Percentiles rank a stretch among this genome's conserved stretches.
These are phyloP conservation scores for Hemitrygon akajei DNA, from an alignment of 2,797 vertebrate species.

Conservation along the genomic window DNA sequence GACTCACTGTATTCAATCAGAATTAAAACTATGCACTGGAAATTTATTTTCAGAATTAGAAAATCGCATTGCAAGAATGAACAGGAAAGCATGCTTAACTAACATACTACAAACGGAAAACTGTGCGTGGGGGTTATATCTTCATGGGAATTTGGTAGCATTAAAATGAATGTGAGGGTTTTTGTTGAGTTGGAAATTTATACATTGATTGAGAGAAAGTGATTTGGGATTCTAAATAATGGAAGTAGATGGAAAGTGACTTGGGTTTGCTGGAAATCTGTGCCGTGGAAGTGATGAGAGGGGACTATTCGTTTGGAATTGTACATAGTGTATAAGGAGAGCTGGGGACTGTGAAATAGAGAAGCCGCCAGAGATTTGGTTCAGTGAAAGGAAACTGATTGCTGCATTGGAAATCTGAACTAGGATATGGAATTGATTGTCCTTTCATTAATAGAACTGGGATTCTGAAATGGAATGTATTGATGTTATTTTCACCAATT, in stretches of 20 bases:
- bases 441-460: neutral
- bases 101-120: neutral
- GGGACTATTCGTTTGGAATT: neutral
- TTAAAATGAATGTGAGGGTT: neutral
- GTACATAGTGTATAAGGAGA: neutral
- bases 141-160: neutral
- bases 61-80: neutral
- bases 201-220: neutral
- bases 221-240: neutral
- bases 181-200: neutral
- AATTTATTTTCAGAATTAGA: neutral
- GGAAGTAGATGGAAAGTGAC: constrained; percentile 14
- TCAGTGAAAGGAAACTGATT: neutral
- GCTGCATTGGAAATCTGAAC: neutral
- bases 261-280: neutral
- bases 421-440: neutral
- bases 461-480: neutral
- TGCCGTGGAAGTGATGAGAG: neutral
- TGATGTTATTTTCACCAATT: neutral
- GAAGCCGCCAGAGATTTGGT: constrained; percentile 3
- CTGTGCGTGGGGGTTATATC: neutral
- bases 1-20: neutral
- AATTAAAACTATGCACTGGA: neutral
- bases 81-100: neutral
- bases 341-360: neutral